phyloP scores from a whole-genome alignment of 2,888 invertebrate genomes.

The Laspeyria flexula region DNA sequence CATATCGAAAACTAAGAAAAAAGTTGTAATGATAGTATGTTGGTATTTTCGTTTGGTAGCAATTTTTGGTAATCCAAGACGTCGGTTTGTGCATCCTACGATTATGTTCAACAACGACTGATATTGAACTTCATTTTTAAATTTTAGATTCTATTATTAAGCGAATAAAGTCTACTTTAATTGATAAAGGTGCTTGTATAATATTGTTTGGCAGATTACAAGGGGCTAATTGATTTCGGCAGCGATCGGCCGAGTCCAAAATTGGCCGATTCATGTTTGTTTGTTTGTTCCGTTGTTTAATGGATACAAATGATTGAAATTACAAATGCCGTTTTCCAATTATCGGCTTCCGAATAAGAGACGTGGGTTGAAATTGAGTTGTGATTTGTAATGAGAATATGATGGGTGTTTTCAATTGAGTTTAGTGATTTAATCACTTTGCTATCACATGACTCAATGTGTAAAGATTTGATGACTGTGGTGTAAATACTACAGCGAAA shows the following conservation, averaged over 20 bases:
- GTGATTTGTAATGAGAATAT: conserved; percentile 23
- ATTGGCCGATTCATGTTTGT: conserved; percentile 68
- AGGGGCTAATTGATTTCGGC: conserved; percentile 80
- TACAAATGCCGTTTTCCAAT: conserved; percentile 51
- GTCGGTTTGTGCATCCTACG: conserved; percentile 66
- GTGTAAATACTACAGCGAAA: too few relatives aligned
- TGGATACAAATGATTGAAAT: conserved; percentile 52
- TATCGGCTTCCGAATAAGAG: conserved; percentile 48
- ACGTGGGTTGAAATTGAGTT: conserved; percentile 28
- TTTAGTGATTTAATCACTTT: not conserved
- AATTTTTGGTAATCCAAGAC: conserved; percentile 77
- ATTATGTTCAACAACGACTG: conserved; percentile 54
- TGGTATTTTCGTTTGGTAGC: conserved; percentile 71
- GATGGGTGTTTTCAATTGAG: not conserved
- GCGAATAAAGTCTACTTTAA: conserved; percentile 32
- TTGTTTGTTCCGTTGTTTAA: conserved; percentile 51
- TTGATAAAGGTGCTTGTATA: conserved; percentile 1
- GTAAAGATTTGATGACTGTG: too few relatives aligned
- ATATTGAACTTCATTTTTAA: not conserved
- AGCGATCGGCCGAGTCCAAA: conserved; percentile 70
- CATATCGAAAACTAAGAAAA: conserved; percentile 80
- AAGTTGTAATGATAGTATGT: conserved; percentile 59
- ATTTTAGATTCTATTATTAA: conserved; percentile 12
- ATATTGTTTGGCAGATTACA: conserved; percentile 60
- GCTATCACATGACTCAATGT: too few relatives aligned